These are phyloP conservation scores for Psittacula echo DNA, from an alignment of 2,797 vertebrate species.

Conservation along the genomic window DNA sequence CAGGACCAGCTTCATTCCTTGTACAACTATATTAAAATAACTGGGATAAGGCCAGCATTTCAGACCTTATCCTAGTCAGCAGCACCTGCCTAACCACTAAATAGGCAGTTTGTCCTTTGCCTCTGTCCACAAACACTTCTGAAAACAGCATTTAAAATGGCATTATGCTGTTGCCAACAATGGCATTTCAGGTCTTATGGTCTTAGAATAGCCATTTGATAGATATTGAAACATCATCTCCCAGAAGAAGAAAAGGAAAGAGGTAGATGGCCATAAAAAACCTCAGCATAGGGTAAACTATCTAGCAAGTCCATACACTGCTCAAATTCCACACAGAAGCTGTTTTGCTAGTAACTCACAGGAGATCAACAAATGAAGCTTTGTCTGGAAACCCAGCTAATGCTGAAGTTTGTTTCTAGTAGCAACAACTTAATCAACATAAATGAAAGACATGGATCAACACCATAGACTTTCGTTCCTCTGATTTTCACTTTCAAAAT, in stretches of 20 bases:
- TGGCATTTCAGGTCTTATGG: fast-evolving
- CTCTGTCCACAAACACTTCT: not conserved
- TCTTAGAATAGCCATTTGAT: not conserved
- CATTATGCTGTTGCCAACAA: not conserved
- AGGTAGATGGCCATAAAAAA: not conserved
- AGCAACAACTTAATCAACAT: not conserved
- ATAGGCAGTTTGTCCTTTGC: not conserved
- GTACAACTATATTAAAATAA: not conserved
- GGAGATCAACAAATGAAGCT: not conserved
- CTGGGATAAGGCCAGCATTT: not conserved
- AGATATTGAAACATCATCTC: not conserved
- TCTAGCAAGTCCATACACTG: not conserved
- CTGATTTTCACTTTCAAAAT: not conserved
- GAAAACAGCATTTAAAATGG: not conserved
- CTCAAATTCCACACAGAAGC: not conserved
- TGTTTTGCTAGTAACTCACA: not conserved
- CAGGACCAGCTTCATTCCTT: not conserved
- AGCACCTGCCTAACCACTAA: not conserved
- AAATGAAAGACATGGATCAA: not conserved
- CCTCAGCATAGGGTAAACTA: not conserved
- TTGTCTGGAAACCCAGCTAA: not conserved
- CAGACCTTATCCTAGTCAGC: not conserved
- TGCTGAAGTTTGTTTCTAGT: not conserved
- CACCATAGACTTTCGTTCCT: not conserved
- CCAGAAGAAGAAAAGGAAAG: not conserved